phyloP scores from a whole-genome alignment of 2,888 invertebrate species.

The Zeuzera pyrina region DNA sequence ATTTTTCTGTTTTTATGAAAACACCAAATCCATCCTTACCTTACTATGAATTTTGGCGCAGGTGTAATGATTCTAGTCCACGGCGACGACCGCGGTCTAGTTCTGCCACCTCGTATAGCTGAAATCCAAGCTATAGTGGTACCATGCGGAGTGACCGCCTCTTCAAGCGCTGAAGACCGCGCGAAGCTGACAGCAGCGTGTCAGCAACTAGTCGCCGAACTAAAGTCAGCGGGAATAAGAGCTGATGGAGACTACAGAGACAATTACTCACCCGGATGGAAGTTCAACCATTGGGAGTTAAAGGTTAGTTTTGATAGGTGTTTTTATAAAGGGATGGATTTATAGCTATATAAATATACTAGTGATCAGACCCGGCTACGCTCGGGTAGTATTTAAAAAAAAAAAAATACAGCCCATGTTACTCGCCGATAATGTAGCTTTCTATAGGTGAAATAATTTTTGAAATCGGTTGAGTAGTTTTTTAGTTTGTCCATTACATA shows the following conservation, averaged over 20 bases:
- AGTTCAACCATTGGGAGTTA: conserved; percentile 97
- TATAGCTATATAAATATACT: no score
- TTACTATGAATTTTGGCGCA: no score
- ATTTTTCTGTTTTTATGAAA: no score
- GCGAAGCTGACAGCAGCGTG: conserved; percentile 80
- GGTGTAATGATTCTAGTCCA: conserved; percentile 94
- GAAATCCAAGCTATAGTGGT: conserved; percentile 90
- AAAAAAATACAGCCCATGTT: no score
- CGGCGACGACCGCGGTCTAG: conserved; percentile 96
- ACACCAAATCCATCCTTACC: no score
- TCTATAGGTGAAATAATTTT: no score
- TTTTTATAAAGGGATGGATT: no score
- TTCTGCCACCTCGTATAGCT: conserved; percentile 95
- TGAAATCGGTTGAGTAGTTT: no score
- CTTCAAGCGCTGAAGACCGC: conserved; percentile 80
- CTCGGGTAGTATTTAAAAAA: no score
- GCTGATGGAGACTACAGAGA: conserved; percentile 91
- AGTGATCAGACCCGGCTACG: no score
- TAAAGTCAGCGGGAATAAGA: conserved; percentile 77
- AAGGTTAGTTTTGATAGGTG: conserved; percentile 83
- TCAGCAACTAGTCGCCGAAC: conserved; percentile 75
- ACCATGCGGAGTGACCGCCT: conserved; percentile 95
- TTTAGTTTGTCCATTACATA: no score
- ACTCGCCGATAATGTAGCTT: no score
- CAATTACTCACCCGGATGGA: conserved; percentile 99